These are phyloP conservation scores for Laspeyria flexula DNA, from an alignment of 2,888 invertebrate species.

Conservation along the genomic window DNA sequence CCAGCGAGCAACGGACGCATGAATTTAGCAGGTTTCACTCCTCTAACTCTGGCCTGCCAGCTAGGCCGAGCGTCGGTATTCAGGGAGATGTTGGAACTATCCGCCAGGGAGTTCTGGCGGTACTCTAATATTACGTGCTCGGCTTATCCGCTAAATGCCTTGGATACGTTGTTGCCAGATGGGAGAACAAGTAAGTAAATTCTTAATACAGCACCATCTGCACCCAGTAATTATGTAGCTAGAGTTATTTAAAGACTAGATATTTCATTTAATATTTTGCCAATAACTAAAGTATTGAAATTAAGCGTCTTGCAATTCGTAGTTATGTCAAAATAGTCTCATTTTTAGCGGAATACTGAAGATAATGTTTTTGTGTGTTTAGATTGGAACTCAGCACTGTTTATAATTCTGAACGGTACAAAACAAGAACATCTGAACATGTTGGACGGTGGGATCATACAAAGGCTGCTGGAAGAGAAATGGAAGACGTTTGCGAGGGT, in stretches of 20 bases:
- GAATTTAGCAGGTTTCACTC: conserved; percentile 96
- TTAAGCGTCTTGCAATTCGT: too few species aligned
- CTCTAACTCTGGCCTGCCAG: conserved; percentile 98
- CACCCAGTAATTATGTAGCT: too few species aligned
- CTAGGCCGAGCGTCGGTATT: conserved; percentile 98
- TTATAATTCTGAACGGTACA: conserved; percentile 98
- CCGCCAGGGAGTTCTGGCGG: conserved; percentile 98
- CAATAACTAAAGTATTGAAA: too few species aligned
- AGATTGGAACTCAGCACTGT: conserved; percentile 99
- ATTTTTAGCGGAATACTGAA: too few species aligned
- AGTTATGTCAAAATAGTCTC: too few species aligned
- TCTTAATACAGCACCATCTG: not conserved
- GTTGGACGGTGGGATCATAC: conserved; percentile 99
- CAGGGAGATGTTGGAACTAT: conserved; percentile 98
- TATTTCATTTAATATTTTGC: too few species aligned
- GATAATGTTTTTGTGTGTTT: too few species aligned
- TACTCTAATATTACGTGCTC: conserved; percentile 99
- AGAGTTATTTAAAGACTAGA: too few species aligned
- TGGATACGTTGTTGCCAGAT: conserved; percentile 97
- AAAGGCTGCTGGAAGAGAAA: conserved; percentile 98
- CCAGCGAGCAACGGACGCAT: conserved; percentile 97
- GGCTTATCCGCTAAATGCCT: conserved; percentile 97
- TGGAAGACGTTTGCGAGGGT: conserved; percentile 99
- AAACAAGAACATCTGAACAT: conserved; percentile 99
- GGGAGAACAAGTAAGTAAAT: conserved; percentile 94